A percentile compares a stretch with the other conserved stretches of the same genome.
phyloP scores from a whole-genome alignment of 64 coral and sea anemone species.

The Stichodactyla mertensii region DNA sequence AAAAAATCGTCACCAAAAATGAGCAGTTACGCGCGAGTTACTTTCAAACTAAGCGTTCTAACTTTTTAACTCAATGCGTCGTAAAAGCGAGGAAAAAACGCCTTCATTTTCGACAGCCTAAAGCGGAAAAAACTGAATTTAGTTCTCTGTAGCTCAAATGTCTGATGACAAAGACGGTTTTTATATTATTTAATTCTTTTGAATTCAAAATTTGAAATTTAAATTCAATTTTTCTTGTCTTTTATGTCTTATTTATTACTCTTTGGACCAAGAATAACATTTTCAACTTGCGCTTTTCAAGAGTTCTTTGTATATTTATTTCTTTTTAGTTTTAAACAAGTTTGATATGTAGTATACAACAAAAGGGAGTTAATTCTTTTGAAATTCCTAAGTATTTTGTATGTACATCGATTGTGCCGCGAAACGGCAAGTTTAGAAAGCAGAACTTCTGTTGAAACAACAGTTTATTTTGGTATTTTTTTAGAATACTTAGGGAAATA shows the following conservation, averaged over 20 bases:
- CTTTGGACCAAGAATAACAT: neutral
- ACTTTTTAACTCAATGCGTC: neutral
- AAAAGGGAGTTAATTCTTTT: neutral
- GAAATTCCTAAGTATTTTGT: neutral
- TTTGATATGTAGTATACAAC: neutral
- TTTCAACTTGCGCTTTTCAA: neutral
- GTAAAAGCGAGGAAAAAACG: neutral
- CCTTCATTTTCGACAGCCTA: neutral
- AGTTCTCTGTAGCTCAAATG: neutral
- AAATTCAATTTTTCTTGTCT: neutral
- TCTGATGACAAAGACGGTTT: neutral
- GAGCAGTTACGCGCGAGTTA: neutral
- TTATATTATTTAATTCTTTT: neutral
- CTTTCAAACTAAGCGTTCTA: neutral
- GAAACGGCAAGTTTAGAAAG: neutral
- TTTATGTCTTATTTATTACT: neutral
- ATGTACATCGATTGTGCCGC: neutral
- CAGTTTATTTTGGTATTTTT: neutral
- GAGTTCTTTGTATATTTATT: neutral
- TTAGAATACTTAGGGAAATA: neutral
- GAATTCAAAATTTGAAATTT: neutral
- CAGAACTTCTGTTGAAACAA: neutral
- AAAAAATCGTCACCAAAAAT: neutral
- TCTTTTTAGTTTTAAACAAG: constrained; percentile 1
- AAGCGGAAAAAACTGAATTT: neutral